Percentiles rank a stretch among this genome's conserved stretches.
Conservation (phyloP, 2,113 vertebrate species). For the Zapornia atra region DNA sequence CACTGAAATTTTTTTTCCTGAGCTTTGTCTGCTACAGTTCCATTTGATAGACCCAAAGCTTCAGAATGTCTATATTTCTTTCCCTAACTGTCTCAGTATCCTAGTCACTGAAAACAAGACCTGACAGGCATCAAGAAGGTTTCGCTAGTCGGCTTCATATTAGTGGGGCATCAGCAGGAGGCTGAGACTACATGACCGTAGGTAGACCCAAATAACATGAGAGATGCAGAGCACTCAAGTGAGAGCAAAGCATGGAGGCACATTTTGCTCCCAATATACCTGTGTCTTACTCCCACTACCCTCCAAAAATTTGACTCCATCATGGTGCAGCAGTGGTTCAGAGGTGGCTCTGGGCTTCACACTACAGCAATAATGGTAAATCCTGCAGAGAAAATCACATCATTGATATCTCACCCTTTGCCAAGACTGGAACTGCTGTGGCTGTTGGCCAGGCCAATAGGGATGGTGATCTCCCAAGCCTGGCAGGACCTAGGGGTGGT, state of each 20-base stretch:
- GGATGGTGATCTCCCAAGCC: neutral
- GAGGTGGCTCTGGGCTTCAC: neutral
- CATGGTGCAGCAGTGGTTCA: neutral
- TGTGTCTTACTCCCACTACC: neutral
- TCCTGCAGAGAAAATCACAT: neutral
- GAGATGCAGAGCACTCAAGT: neutral
- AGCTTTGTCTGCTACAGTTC: neutral
- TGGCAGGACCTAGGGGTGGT: neutral
- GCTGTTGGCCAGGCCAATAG: neutral
- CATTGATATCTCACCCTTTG: neutral
- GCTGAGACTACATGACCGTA: neutral
- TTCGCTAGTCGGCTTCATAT: neutral
- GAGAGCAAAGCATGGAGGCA: neutral
- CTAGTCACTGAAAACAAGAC: neutral
- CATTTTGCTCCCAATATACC: neutral
- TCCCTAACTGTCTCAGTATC: neutral
- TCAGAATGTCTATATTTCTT: neutral
- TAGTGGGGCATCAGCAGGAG: neutral
- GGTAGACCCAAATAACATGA: neutral
- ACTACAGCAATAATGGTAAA: neutral
- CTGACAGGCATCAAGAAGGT: neutral
- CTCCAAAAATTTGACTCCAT: neutral
- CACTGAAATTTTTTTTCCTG: neutral
- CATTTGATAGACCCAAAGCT: neutral
- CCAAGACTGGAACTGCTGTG: neutral